Evolutionary conservation across 92 coral and sea anemone species (phyloP).

Genomic region (Zoanthus gigantus): DNA sequence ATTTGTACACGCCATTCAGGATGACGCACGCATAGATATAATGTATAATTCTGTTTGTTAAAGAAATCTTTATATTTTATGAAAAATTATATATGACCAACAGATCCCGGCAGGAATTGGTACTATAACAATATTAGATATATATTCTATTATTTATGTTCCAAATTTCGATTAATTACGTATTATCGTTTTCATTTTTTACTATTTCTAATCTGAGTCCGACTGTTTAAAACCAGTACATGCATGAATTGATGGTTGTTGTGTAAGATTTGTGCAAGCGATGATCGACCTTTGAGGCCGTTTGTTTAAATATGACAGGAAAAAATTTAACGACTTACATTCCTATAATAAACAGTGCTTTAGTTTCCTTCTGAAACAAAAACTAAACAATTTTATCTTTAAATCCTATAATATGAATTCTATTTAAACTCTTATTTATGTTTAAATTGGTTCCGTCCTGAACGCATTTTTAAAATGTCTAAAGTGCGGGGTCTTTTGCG

Average conservation of each 20-base stretch:
- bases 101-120: not conserved
- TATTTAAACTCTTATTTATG: constrained; percentile 5
- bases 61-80: constrained; percentile 29
- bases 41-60: constrained; percentile 9
- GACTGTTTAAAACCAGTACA: constrained; percentile 22
- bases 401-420: constrained; percentile 3
- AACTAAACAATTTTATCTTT: constrained; percentile 14
- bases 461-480: not conserved
- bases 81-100: constrained; percentile 26
- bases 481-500: not conserved
- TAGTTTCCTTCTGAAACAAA: not conserved
- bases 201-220: not conserved
- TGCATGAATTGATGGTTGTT: constrained; percentile 18
- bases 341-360: constrained; percentile 5
- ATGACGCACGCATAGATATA: constrained; percentile 30
- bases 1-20: constrained; percentile 21
- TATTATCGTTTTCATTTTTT: too few species aligned
- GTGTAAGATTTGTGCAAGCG: not conserved
- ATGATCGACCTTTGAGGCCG: constrained; percentile 45
- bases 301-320: constrained; percentile 33
- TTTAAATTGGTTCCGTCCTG: constrained; percentile 5
- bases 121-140: constrained; percentile 38
- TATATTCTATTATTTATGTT: constrained; percentile 30
- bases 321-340: constrained; percentile 26
- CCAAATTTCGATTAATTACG: not conserved